phyloP scores from a whole-genome alignment of 2,797 vertebrate species.

The Antennarius maculatus region DNA sequence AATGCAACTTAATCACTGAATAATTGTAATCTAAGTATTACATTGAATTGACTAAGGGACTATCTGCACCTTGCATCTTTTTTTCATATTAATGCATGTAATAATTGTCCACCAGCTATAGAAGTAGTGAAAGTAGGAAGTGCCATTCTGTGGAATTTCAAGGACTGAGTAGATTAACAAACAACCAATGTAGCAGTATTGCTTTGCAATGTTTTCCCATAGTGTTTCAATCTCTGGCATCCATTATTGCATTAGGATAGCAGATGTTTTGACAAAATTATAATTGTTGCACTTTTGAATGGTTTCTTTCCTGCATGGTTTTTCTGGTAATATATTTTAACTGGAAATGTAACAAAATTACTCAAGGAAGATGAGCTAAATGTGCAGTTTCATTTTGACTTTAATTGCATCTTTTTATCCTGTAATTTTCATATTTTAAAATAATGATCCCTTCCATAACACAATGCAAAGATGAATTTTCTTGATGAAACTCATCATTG shows the following conservation, averaged over 20 bases:
- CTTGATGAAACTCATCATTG: conserved; percentile 45
- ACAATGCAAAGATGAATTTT: conserved; percentile 39
- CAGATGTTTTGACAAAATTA: neutral
- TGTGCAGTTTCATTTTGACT: conserved; percentile 46
- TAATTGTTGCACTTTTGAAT: conserved; percentile 24
- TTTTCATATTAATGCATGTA: no score
- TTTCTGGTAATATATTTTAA: conserved; percentile 48
- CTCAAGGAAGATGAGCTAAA: conserved; percentile 45
- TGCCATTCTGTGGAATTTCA: no score
- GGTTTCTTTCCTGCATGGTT: conserved; percentile 26
- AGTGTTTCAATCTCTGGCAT: no score
- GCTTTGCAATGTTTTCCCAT: no score
- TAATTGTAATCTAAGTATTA: neutral
- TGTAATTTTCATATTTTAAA: conserved; percentile 46
- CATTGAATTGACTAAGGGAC: no score
- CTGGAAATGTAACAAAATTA: conserved; percentile 46
- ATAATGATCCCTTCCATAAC: conserved; percentile 57
- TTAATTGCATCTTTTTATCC: conserved; percentile 52
- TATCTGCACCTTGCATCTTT: no score
- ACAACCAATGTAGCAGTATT: neutral
- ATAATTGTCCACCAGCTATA: no score
- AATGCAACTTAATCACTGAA: neutral
- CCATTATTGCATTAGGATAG: neutral
- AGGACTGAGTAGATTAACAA: no score
- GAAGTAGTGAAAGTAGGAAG: no score